Evolutionary conservation across 92 coral and sea anemone genomes (phyloP).

Genomic region (Palythoa grandiflora): DNA sequence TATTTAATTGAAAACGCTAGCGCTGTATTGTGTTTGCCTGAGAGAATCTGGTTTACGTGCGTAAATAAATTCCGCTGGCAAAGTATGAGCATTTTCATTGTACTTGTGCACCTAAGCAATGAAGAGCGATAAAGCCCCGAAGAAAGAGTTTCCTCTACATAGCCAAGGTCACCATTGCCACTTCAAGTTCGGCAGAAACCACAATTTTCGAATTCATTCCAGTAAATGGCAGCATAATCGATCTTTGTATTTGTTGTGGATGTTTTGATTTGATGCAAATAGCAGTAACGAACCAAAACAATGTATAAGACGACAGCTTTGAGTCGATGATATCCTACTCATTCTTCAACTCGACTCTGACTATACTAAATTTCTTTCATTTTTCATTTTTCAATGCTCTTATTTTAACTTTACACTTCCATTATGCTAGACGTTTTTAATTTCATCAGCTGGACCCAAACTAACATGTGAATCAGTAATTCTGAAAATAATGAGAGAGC

Average conservation of each 20-base stretch:
- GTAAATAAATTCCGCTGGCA: constrained; percentile 6
- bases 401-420: not conserved
- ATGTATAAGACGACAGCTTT: not conserved
- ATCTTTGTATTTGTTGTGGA: not conserved
- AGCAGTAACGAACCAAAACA: not conserved
- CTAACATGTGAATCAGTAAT: not conserved
- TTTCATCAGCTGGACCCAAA: not conserved
- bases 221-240: no score
- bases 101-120: constrained; percentile 10
- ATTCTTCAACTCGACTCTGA: no score
- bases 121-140: not conserved
- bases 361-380: no score
- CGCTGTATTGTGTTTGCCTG: constrained; percentile 10
- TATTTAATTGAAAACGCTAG: not conserved
- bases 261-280: constrained; percentile 12
- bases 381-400: not conserved
- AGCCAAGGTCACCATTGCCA: constrained; percentile 5
- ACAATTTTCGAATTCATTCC: not conserved
- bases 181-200: constrained; percentile 2
- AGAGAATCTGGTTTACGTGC: constrained; percentile 25
- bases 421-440: not conserved
- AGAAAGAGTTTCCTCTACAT: constrained; percentile 3
- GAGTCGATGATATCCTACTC: not conserved
- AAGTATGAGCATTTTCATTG: not conserved
- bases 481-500: not conserved